Evolutionary conservation across 2,888 invertebrate genomes (phyloP).

Genomic region (Argyresthia albistria): DNA sequence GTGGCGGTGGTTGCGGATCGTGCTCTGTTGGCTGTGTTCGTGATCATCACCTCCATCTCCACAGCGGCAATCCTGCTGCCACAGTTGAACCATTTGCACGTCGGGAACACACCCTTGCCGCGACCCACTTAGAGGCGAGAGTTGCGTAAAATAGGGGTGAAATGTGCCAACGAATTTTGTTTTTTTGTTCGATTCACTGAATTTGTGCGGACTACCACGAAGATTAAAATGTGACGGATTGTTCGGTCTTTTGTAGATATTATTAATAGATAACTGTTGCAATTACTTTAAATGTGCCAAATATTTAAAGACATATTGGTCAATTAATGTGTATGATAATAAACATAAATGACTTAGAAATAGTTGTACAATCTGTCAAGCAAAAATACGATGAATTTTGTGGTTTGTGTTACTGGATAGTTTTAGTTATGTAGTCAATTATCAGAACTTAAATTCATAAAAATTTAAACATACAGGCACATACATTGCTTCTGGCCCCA

Average conservation of each 20-base stretch:
- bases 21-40: constrained; percentile 82
- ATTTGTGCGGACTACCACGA: no score
- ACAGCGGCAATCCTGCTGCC: constrained; percentile 83
- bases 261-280: neutral
- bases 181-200: neutral
- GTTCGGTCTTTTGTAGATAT: neutral
- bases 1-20: constrained; percentile 88
- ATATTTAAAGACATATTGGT: constrained; percentile 1
- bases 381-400: no score
- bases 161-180: constrained; percentile 23
- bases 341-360: no score
- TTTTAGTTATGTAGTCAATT: no score
- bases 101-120: constrained; percentile 60
- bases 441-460: no score
- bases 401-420: no score
- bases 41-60: constrained; percentile 82
- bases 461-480: no score
- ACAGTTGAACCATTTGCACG: constrained; percentile 71
- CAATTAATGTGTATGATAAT: constrained; percentile 6
- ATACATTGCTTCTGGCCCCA: no score
- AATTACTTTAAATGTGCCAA: constrained; percentile 5
- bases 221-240: neutral
- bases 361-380: no score
- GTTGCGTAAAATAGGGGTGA: constrained; percentile 4
- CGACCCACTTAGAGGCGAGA: constrained; percentile 42